Conservation (phyloP, 2,888 invertebrate genomes). For the Eilema griseolum region DNA sequence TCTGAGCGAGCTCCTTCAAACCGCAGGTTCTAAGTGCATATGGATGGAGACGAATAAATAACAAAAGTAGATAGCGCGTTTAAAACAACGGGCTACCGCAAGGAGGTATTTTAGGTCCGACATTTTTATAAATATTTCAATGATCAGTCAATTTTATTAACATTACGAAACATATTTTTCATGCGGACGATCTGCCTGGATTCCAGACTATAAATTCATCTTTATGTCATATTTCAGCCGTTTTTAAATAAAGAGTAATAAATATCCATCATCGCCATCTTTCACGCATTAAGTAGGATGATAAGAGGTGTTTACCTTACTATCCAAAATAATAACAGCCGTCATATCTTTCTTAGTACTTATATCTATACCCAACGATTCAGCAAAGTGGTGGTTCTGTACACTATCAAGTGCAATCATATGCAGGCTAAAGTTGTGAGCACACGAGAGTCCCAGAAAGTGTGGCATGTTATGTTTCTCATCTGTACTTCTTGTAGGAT, state of each 20-base stretch:
- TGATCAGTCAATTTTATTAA: no score
- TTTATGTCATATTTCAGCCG: neutral
- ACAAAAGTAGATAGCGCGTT: neutral
- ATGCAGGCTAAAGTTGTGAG: constrained; percentile 70
- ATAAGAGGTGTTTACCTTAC: constrained; percentile 84
- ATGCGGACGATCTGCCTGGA: no score
- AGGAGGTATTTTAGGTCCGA: neutral
- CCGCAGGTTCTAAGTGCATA: no score
- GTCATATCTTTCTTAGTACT: constrained; percentile 87
- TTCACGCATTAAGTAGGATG: neutral
- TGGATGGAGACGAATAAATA: no score
- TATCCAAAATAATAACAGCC: constrained; percentile 90
- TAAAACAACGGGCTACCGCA: neutral
- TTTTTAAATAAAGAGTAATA: neutral
- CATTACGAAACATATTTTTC: no score
- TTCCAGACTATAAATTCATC: no score
- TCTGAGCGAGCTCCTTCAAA: no score
- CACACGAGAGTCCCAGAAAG: constrained; percentile 83
- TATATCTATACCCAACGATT: constrained; percentile 91
- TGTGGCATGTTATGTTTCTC: constrained; percentile 61
- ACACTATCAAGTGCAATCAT: constrained; percentile 91
- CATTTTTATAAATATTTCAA: neutral
- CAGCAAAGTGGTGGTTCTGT: constrained; percentile 91
- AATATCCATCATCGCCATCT: neutral
- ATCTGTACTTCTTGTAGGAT: constrained; percentile 56